phyloP scores from a whole-genome alignment of 1,140 invertebrate genomes.

The Calephelis virginiensis region DNA sequence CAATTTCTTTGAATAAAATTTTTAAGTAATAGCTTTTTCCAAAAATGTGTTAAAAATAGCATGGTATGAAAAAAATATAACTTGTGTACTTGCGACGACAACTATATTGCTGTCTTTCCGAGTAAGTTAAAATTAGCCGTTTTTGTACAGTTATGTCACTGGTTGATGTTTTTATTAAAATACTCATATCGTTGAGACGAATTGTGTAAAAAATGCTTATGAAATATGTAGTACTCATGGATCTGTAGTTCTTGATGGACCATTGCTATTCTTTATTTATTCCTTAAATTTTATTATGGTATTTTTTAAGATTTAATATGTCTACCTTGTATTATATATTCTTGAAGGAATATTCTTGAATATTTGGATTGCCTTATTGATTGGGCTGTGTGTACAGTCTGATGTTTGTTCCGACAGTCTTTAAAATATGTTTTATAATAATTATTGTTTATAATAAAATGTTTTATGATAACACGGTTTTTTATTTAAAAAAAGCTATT shows the following conservation, averaged over 20 bases:
- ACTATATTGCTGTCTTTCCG: no score
- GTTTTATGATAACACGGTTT: slow-evolving; percentile 57
- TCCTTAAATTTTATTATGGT: slow-evolving; percentile 6
- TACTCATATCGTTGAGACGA: neutral
- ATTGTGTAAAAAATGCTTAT: neutral
- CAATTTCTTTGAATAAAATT: no score
- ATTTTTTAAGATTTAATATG: slow-evolving; percentile 7
- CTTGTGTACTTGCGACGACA: no score
- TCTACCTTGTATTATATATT: neutral
- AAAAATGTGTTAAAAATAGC: no score
- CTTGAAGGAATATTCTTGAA: neutral
- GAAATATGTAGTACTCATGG: neutral
- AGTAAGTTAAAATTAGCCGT: no score
- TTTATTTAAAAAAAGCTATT: slow-evolving; percentile 27
- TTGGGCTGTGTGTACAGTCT: slow-evolving; percentile 13
- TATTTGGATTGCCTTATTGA: slow-evolving; percentile 15
- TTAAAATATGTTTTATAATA: slow-evolving; percentile 69
- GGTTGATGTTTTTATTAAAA: neutral
- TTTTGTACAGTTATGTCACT: neutral
- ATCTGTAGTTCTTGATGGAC: slow-evolving; percentile 14
- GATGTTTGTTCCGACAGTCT: slow-evolving; percentile 41
- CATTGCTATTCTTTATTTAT: slow-evolving; percentile 4
- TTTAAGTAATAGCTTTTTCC: no score
- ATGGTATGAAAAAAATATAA: no score
- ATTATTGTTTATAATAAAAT: slow-evolving; percentile 77